Evolutionary conservation across 1,140 invertebrate genomes (phyloP).

Genomic region (Sycophila sp.): DNA sequence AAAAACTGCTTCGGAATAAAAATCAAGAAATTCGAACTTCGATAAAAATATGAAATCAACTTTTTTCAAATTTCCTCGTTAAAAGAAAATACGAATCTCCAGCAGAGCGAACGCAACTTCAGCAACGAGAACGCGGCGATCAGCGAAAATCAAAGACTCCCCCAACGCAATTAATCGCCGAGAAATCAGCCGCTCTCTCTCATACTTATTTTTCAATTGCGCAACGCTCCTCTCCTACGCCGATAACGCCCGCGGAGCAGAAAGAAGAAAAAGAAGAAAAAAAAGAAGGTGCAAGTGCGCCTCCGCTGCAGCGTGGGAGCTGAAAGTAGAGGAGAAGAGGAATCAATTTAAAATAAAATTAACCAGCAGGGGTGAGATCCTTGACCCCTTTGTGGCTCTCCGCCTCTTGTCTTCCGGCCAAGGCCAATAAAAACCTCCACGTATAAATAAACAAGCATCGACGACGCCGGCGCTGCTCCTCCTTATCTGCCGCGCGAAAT

Average conservation of each 20-base stretch:
- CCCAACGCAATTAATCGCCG: neutral
- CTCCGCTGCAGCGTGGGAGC: too few species aligned
- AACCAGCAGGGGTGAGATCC: neutral
- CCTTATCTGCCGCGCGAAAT: neutral
- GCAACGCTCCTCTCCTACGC: too few species aligned
- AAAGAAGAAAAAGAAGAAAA: neutral
- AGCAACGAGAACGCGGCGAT: neutral
- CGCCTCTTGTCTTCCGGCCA: neutral
- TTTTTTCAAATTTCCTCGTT: too few species aligned
- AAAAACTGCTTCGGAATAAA: too few species aligned
- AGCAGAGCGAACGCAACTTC: too few species aligned
- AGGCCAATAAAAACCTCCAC: neutral
- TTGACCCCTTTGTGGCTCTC: constrained; percentile 7
- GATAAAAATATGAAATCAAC: too few species aligned
- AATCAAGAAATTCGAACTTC: too few species aligned
- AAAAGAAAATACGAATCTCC: too few species aligned
- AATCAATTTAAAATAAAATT: constrained; percentile 21
- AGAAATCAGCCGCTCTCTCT: too few species aligned
- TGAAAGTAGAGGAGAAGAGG: neutral
- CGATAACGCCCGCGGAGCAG: too few species aligned
- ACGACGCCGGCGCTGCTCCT: neutral
- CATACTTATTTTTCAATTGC: too few species aligned
- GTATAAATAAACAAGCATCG: constrained; percentile 13
- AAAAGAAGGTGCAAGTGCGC: neutral
- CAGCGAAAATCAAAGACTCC: neutral